Percentiles rank a stretch among this genome's conserved stretches.
These are phyloP conservation scores for Prietella phreatophila DNA, from an alignment of 2,113 vertebrate species.

Conservation along the genomic window DNA sequence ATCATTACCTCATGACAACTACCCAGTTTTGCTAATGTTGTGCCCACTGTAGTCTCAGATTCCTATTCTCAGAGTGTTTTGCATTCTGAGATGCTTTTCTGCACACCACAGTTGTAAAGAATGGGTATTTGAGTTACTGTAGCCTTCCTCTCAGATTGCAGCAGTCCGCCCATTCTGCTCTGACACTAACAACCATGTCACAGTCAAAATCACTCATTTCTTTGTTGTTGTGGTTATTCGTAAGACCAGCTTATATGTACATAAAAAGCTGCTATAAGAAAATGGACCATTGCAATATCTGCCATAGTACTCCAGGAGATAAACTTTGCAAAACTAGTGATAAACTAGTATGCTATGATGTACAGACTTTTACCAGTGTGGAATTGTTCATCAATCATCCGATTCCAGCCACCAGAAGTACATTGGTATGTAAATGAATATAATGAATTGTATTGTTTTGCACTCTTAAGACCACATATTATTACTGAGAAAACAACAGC, in stretches of 20 bases:
- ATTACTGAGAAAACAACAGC: not conserved
- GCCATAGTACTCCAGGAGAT: not conserved
- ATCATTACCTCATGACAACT: not conserved
- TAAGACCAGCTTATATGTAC: not conserved
- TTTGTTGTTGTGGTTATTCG: not conserved
- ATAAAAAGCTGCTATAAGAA: not conserved
- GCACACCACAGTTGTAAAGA: not conserved
- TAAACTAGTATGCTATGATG: not conserved
- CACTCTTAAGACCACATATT: not conserved
- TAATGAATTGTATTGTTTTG: not conserved
- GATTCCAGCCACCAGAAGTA: not conserved
- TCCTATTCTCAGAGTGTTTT: not conserved
- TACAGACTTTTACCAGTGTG: not conserved
- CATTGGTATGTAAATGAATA: not conserved
- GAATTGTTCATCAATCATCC: not conserved
- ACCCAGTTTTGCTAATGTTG: not conserved
- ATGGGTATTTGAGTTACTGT: not conserved
- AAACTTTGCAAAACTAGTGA: not conserved
- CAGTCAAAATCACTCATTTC: not conserved
- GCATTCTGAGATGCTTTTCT: not conserved
- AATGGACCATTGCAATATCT: not conserved
- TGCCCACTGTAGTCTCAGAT: not conserved
- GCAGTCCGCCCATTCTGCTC: not conserved
- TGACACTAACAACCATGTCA: not conserved
- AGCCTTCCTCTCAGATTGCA: not conserved